Evolutionary conservation across 2,797 vertebrate species (phyloP).

Genomic region (Semaprochilodus insignis): DNA sequence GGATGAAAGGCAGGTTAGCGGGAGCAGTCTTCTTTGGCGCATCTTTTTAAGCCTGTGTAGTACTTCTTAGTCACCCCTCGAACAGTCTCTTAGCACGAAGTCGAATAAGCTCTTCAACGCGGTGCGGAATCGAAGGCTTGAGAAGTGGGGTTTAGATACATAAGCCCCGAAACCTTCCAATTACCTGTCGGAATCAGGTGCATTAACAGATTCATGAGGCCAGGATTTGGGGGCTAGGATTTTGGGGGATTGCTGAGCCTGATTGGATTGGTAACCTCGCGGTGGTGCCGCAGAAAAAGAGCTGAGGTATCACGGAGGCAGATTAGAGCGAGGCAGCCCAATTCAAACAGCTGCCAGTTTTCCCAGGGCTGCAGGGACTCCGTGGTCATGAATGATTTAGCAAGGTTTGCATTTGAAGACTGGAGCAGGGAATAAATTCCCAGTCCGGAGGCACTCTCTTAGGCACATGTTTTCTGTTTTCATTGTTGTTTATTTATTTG

Average conservation of each 20-base stretch:
- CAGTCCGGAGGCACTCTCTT: conserved; percentile 17
- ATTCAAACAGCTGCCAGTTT: conserved; percentile 24
- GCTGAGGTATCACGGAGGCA: conserved; percentile 36
- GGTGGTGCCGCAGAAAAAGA: conserved; percentile 26
- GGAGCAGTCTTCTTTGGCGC: background rate
- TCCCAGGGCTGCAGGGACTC: conserved; percentile 70
- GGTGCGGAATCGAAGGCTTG: background rate
- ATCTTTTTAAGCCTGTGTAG: background rate
- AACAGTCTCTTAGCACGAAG: conserved; percentile 29
- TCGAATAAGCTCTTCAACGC: conserved; percentile 14
- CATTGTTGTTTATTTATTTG: background rate
- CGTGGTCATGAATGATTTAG: conserved; percentile 73
- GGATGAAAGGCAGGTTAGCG: background rate
- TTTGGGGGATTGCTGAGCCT: conserved; percentile 37
- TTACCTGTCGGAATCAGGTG: conserved; percentile 38
- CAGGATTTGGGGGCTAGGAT: conserved; percentile 39
- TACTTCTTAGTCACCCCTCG: background rate
- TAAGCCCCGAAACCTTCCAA: conserved; percentile 48
- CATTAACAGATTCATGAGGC: conserved; percentile 32
- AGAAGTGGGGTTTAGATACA: conserved; percentile 8
- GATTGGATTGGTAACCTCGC: conserved; percentile 53
- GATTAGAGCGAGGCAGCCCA: conserved; percentile 33
- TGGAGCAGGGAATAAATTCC: conserved; percentile 18
- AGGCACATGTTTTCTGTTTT: conserved; percentile 27
- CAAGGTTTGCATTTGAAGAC: conserved; percentile 55